These are phyloP conservation scores for Platanista minor DNA, from an alignment of 2,113 vertebrate species.

Conservation along the genomic window DNA sequence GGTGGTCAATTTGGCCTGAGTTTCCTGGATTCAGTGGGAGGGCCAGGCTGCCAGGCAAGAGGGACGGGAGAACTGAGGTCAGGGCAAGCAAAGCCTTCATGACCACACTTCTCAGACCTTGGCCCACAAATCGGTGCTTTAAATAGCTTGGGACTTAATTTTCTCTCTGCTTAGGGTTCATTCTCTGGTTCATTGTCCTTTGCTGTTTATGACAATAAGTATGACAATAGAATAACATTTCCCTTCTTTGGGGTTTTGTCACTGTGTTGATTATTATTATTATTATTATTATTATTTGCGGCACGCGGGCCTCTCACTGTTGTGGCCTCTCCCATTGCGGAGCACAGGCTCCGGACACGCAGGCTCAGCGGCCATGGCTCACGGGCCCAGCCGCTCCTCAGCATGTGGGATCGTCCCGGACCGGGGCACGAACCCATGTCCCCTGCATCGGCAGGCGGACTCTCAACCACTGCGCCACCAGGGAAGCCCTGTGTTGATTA, in stretches of 20 bases:
- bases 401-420: no score
- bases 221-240: neutral
- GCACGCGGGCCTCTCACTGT: no score
- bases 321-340: no score
- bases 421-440: no score
- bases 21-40: neutral
- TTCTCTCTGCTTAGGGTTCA: neutral
- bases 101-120: neutral
- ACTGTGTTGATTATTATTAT: neutral
- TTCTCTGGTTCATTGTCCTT: neutral
- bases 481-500: neutral
- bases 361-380: no score
- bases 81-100: neutral
- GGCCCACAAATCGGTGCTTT: neutral
- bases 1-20: neutral
- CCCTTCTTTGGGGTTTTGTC: neutral
- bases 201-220: neutral
- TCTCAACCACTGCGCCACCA: no score
- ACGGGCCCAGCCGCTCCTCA: no score
- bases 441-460: no score
- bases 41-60: neutral
- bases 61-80: neutral
- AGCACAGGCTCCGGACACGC: no score
- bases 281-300: no score
- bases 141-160: neutral